Base-by-base conservation (phyloP, 1,140 invertebrate genomes). In the Lepidurus packardi region DNA sequence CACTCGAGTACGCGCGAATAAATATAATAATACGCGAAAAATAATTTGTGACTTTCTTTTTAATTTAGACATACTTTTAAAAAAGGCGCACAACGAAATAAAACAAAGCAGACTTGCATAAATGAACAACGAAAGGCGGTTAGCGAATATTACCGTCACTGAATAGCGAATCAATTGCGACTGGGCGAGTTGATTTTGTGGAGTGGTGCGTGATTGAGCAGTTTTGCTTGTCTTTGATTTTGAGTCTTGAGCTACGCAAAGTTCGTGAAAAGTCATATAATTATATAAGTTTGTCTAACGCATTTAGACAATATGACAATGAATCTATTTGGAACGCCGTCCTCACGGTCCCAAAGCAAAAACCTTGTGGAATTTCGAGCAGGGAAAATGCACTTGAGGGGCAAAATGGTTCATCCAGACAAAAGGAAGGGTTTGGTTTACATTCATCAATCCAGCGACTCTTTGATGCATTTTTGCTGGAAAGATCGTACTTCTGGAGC, bases 391-490 rank as follows among this genome's bases (percentile, higher is more conserved):
- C 93, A 90, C 77, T 89, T 97, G 87, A 95, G 95, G 84, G 95
- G 94, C 53, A 94, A 94, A 83, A 96, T 95, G 91, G 95, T 98
- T 10, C 91, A 94, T 85, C 94, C 98, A 0, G 97, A 99, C 84
- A 96, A 94, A 81, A 91, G 96, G 81, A 99, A 98, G 86, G 97
- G 97, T 13, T 85, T 94, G 25, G 88, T 99, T 2, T 99, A 97
- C 85, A 90, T 99, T 78, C 94, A 96, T 84, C 96, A 98, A 83
- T 93, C 94, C 34, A 96, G 98, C 80, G 98, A 99, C 86, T 93
- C 94, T 9, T 87, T 98, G 34, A 97, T 97, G 91, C 96, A 98
- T 86, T 97, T 98, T 83, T 98, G 95, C 85, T 98, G 97, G 97
- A 98, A 98, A 86, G 96, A 98, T 86, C 89, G 96, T 65, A 90